Evolutionary conservation across 2,113 vertebrate genomes (phyloP).

Genomic region (Campylorhamphus procurvoides): DNA sequence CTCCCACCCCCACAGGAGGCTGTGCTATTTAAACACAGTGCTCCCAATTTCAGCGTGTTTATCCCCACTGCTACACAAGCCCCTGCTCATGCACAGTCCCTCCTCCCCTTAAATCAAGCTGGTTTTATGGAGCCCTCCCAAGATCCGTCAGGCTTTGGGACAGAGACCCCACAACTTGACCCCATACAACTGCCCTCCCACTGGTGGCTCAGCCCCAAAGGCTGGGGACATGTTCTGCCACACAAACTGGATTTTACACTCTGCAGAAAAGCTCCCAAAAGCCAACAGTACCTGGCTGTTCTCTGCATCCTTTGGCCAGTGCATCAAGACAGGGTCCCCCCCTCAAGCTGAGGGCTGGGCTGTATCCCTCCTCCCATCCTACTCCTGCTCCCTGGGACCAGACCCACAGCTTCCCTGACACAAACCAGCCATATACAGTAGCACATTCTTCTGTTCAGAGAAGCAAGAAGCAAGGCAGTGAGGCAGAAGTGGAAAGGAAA

Average conservation of each 20-base stretch:
- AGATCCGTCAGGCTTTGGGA: too few relatives aligned
- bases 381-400: neutral
- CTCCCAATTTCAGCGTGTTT: rapidly evolving
- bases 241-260: neutral
- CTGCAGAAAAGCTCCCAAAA: neutral
- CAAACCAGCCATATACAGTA: neutral
- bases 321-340: rapidly evolving
- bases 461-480: neutral
- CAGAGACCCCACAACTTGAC: rapidly evolving
- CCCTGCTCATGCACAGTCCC: rapidly evolving
- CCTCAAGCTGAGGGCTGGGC: neutral
- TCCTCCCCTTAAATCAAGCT: rapidly evolving
- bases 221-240: too few relatives aligned
- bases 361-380: rapidly evolving
- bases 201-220: rapidly evolving
- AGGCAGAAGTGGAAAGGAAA: neutral
- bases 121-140: neutral
- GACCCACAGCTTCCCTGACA: neutral
- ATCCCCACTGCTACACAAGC: neutral
- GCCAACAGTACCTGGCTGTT: rapidly evolving
- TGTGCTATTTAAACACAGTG: neutral
- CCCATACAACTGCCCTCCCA: too few relatives aligned
- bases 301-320: neutral
- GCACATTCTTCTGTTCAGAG: neutral
- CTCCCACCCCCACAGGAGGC: neutral